Percentiles rank a stretch among this genome's conserved stretches.
Conservation (phyloP, 2,113 vertebrate species). For the Thamnaconus septentrionalis region DNA sequence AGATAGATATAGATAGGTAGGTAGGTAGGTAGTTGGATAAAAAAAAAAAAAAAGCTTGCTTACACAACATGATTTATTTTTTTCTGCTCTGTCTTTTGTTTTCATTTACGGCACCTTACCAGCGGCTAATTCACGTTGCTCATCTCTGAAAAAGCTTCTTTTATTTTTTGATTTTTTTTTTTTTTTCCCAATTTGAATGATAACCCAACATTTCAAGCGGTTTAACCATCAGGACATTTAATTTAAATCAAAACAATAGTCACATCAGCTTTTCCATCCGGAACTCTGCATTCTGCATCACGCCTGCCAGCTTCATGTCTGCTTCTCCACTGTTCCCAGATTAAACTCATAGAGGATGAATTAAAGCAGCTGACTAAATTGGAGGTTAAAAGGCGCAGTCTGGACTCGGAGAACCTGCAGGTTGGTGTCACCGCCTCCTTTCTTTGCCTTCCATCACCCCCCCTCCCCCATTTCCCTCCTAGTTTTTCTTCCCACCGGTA, state of each 20-base stretch:
- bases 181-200: no score
- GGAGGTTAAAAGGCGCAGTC: conserved; percentile 93
- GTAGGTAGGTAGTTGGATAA: no score
- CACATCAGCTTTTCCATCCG: conserved; percentile 11
- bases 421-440: conserved; percentile 76
- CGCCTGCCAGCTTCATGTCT: conserved; percentile 49
- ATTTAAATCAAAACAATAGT: neutral
- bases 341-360: conserved; percentile 97
- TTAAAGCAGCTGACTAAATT: conserved; percentile 98
- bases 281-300: conserved; percentile 18
- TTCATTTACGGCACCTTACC: no score
- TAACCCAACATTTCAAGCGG: no score
- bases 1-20: no score
- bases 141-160: no score
- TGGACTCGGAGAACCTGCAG: conserved; percentile 94
- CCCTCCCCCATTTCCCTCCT: neutral
- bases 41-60: no score
- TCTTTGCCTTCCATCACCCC: conserved; percentile 13
- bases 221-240: no score
- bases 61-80: no score
- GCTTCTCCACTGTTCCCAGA: conserved; percentile 90
- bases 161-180: no score
- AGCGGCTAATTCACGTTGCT: no score
- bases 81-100: no score
- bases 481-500: neutral